Evolutionary conservation across 2,797 vertebrate genomes (phyloP).

Genomic region (Gorsachius magnificus): DNA sequence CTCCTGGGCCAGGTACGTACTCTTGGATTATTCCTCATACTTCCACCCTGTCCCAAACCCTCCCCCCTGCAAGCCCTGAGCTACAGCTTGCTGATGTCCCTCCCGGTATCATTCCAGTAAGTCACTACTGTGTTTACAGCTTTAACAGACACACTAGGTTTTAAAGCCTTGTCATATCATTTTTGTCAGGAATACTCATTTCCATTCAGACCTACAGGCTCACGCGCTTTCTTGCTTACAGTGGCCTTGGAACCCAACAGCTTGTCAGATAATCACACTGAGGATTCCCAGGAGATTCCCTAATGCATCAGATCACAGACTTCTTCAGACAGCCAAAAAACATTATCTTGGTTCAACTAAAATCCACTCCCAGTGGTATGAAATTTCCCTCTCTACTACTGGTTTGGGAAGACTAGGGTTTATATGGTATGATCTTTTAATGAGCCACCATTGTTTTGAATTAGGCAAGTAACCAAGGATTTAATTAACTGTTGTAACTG

Average conservation of each 20-base stretch:
- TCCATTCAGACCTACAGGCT: background rate
- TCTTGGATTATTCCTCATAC: background rate
- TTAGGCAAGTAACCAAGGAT: background rate
- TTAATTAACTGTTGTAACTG: constrained; percentile 36
- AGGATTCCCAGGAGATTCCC: background rate
- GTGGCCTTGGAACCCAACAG: background rate
- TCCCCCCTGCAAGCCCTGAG: too few species aligned
- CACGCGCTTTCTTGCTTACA: background rate
- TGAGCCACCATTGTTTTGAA: background rate
- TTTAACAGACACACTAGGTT: background rate
- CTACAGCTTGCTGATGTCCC: background rate
- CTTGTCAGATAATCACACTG: background rate
- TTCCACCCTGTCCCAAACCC: background rate
- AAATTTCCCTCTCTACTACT: background rate
- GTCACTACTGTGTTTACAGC: background rate
- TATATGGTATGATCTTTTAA: background rate
- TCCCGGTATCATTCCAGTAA: background rate
- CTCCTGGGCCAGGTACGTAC: background rate
- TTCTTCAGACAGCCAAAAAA: background rate
- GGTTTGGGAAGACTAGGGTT: background rate
- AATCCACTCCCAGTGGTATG: background rate
- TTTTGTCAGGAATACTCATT: background rate
- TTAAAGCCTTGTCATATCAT: background rate
- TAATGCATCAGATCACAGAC: background rate
- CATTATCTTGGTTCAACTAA: background rate